Evolutionary conservation across 2,113 vertebrate species (phyloP), one percentile per base, ranked within the genome.

Genomic region (Hippolais icterina): DNA sequence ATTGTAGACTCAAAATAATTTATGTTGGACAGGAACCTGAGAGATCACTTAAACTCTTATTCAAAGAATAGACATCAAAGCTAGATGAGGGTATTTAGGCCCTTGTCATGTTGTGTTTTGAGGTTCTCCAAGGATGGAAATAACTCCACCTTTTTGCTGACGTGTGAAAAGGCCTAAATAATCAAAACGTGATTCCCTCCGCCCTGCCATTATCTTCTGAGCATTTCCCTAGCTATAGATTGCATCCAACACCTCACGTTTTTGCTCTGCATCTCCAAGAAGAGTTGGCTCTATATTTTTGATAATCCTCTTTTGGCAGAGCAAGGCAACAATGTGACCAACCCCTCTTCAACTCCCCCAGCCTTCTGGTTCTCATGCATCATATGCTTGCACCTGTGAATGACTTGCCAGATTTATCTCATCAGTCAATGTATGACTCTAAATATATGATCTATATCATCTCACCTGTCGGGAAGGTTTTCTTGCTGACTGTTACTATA

Each of bases 171-270:
- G 29, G 5, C 3, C 56, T 56, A 63, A 84, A 44, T 39, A 87
- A 71, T 15, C 29, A 44, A 47, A 50, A 33, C 5, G 5, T 29
- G 5, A 47, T 50, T 4, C 3, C 3, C 2, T 1, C 3, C 9
- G 37, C 37, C 3, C 4, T 5, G 3, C 4, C 4, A 21, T 15
- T 29, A 27, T 35, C 23, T 54, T 72, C 23, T 50, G 23, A 86
- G 33, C 18, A 46, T 63, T 83, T 54, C 39, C 7, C 21, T 72
- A 80, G 18, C 15, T 57, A 15, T 47, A 89, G 63, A 33, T 60
- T 46, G 22, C 0, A 0, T 41, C 28, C 10, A 70, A 22, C 3
- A 1, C 28, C 21, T 64, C 31, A 71, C 1, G 1, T 41, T 90
- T 79, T 71, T 42, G 23, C 25, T 71, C 39, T 63, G 29, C 15